phyloP scores from a whole-genome alignment of 30 jellyfish, hydroid and myxozoan species.

The Phacellophora camtschatica region DNA sequence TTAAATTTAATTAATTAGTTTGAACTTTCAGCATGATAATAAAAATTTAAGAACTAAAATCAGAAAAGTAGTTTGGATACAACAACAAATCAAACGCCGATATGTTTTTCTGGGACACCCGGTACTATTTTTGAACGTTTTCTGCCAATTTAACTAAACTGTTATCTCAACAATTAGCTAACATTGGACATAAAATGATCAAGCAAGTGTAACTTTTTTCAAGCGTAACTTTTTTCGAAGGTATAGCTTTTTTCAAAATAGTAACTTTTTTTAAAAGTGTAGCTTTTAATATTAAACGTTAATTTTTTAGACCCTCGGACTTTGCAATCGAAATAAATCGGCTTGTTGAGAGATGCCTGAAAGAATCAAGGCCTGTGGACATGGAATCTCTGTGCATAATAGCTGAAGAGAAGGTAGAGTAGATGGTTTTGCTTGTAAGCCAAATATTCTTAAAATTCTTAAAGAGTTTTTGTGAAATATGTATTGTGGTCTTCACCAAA shows the following conservation, averaged over 20 bases:
- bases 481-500: no score
- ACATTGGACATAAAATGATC: no score
- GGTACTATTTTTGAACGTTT: no score
- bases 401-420: conserved; percentile 88
- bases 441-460: neutral
- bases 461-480: no score
- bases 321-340: conserved; percentile 80
- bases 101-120: neutral
- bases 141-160: no score
- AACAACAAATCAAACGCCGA: neutral
- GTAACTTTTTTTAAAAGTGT: neutral
- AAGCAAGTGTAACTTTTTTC: no score
- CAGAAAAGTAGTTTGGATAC: neutral
- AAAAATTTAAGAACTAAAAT: neutral
- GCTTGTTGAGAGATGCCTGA: conserved; percentile 81
- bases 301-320: conserved; percentile 52
- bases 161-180: no score
- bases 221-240: neutral
- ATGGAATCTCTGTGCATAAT: conserved; percentile 84
- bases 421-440: neutral
- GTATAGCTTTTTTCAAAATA: neutral
- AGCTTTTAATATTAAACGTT: neutral
- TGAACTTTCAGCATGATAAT: no score
- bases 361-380: conserved; percentile 90
- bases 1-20: no score